Conservation (phyloP, 1,140 invertebrate genomes). For the Drosophila neocordata region DNA sequence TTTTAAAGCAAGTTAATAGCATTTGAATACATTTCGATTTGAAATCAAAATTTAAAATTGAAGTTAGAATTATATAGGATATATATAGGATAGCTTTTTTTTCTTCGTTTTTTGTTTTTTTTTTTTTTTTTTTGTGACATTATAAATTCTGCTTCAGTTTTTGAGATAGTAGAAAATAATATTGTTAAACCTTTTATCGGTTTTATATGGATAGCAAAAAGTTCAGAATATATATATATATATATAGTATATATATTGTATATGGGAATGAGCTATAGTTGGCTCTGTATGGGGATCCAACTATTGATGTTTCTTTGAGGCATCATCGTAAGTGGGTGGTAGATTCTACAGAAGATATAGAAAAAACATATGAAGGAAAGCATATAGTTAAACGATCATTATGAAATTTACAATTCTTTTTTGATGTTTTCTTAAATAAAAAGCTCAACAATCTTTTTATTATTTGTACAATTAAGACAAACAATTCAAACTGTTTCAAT, state of each 20-base stretch:
- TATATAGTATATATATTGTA: conserved; percentile 8
- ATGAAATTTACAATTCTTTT: too few relatives aligned
- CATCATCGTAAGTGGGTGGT: conserved; percentile 89
- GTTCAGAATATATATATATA: not conserved
- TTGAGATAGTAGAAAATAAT: not conserved
- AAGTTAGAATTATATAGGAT: not conserved
- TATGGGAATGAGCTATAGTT: conserved; percentile 12
- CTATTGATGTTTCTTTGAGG: conserved; percentile 85
- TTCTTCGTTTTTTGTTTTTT: not conserved
- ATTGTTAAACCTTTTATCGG: not conserved
- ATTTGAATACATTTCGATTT: conserved; percentile 12
- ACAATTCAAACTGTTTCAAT: too few relatives aligned
- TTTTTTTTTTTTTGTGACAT: conserved; percentile 10
- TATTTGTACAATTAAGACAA: too few relatives aligned
- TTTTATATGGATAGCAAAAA: conserved; percentile 1
- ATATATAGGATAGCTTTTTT: not conserved
- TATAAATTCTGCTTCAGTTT: conserved; percentile 14
- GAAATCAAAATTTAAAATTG: not conserved
- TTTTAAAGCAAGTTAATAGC: conserved; percentile 11
- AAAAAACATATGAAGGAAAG: too few relatives aligned
- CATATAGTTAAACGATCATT: too few relatives aligned
- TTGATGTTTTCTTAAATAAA: too few relatives aligned
- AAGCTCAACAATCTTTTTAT: too few relatives aligned
- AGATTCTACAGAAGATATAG: conserved; percentile 85
- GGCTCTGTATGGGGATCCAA: not conserved